These are phyloP conservation scores for Myotis myotis DNA, from an alignment of 2,797 vertebrate genomes.

Conservation along the genomic window DNA sequence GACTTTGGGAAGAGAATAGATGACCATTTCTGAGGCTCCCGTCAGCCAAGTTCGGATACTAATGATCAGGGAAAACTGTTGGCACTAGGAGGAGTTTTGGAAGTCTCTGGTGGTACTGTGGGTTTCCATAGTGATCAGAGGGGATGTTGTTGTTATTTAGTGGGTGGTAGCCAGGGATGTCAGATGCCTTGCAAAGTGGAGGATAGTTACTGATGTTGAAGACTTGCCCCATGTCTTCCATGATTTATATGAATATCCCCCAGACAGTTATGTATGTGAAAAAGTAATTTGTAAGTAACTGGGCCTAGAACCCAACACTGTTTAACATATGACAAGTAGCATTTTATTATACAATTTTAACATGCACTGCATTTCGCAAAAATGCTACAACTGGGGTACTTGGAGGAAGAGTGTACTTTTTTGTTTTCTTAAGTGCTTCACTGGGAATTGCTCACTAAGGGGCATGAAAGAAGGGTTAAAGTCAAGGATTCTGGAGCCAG, in stretches of 20 bases:
- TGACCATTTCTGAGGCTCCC: not conserved
- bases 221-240: too few relatives aligned
- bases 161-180: not conserved
- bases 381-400: not conserved
- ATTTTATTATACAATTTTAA: not conserved
- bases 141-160: not conserved
- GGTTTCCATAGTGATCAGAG: not conserved
- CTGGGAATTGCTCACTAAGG: not conserved
- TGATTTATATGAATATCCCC: not conserved
- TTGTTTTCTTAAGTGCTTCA: not conserved
- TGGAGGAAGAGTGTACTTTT: not conserved
- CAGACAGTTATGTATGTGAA: not conserved
- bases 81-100: not conserved
- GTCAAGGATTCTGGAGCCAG: not conserved
- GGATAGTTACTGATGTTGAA: not conserved
- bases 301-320: not conserved
- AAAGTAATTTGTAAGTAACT: not conserved
- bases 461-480: not conserved
- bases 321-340: not conserved
- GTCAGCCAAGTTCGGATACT: not conserved
- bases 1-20: not conserved
- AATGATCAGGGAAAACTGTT: not conserved
- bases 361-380: not conserved
- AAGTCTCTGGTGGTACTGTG: not conserved
- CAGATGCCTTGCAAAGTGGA: not conserved